Evolutionary conservation across 2,113 vertebrate genomes (phyloP), one percentile per base, ranked within the genome.

Genomic region (Psilopogon haemacephalus): DNA sequence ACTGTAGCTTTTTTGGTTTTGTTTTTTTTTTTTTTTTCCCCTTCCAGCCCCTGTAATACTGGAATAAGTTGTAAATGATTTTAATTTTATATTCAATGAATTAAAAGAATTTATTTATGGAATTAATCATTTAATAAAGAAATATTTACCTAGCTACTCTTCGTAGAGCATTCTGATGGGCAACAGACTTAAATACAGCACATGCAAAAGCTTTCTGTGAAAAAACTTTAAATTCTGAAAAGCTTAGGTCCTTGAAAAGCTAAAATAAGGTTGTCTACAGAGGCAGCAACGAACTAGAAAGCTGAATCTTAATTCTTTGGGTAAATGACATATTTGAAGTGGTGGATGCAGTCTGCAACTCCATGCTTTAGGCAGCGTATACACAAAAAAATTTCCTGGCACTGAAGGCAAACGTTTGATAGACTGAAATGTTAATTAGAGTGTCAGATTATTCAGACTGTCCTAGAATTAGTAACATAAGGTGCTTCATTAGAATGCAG

Each of bases 1-100:
- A 98, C 97, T 98, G 98, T 99, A 99, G 99, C 98, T 98, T 98
- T 98, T 98, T 98, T 98, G 7, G 30, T 37, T 27, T 20, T 81
- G 55, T 48, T 33, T 19, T 75, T 46, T 27, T 37, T 48, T 70
- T 88, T 98, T 97, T 98, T 98, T 96, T 98, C 97, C 97, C 98
- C 98, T 98, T 98, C 62, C 78, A 75, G 58, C 79, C 94, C 93
- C 93, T 96, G 98, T 99, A 98, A 99, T 99, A 99, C 98, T 99
- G 99, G 99, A 99, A 99, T 99, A 99, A 99, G 98, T 98, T 99
- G 99, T 99, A 99, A 99, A 99, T 99, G 98, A 98, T 98, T 99
- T 98, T 99, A 99, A 99, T 99, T 99, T 99, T 99, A 99, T 99
- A 99, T 99, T 98, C 98, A 98, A 97, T 98, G 98, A 99, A 98